phyloP scores from a whole-genome alignment of 2,888 invertebrate species.

The Dasypolia templi region DNA sequence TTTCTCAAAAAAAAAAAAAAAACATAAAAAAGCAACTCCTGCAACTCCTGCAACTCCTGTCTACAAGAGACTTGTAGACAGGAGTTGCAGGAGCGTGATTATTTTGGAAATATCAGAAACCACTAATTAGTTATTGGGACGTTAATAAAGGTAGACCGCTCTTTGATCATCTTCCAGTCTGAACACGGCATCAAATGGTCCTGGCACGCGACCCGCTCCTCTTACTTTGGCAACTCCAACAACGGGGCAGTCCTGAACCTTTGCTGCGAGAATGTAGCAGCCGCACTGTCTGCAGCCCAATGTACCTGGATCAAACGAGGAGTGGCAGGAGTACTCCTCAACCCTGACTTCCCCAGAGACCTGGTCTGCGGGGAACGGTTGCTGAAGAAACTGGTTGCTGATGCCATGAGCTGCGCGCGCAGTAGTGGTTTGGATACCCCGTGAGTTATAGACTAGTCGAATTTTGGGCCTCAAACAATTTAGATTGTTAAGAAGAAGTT shows the following conservation, averaged over 20 bases:
- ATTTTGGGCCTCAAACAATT: neutral
- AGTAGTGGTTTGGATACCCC: constrained; percentile 77
- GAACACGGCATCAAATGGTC: constrained; percentile 75
- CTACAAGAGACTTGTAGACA: no score
- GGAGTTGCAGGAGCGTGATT: no score
- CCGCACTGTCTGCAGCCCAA: constrained; percentile 77
- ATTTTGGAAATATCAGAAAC: neutral
- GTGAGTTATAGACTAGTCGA: constrained; percentile 71
- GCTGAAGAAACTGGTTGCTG: constrained; percentile 77
- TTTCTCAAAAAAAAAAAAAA: neutral
- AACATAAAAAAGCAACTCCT: neutral
- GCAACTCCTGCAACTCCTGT: neutral
- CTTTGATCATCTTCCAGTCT: constrained; percentile 44
- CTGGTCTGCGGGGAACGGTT: constrained; percentile 76
- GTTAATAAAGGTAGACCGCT: neutral
- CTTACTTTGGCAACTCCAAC: constrained; percentile 75
- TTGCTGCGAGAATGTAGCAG: constrained; percentile 78
- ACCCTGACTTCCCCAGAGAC: constrained; percentile 77
- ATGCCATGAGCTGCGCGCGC: constrained; percentile 80
- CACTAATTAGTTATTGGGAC: neutral
- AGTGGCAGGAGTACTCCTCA: constrained; percentile 79
- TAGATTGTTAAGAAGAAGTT: neutral
- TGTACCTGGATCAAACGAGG: constrained; percentile 84
- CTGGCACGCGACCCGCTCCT: constrained; percentile 76
- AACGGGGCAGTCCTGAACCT: constrained; percentile 81